These are phyloP conservation scores for Teleiodes luculella DNA, from an alignment of 2,888 invertebrate species.

Conservation along the genomic window DNA sequence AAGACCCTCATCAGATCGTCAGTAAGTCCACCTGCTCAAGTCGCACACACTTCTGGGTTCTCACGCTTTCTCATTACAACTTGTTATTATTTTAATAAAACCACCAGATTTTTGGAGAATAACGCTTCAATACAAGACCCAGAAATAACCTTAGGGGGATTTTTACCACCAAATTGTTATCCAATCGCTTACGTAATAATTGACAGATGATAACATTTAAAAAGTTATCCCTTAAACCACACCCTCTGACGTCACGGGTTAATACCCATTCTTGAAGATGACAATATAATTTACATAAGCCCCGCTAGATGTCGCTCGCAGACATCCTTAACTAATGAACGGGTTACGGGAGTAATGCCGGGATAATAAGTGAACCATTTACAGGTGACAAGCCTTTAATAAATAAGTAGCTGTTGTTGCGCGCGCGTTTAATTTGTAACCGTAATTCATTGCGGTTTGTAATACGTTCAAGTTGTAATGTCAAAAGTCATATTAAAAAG, in stretches of 20 bases:
- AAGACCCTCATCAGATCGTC: no score
- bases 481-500: no score
- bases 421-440: background rate
- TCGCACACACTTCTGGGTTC: no score
- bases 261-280: slow-evolving; percentile 59
- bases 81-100: no score
- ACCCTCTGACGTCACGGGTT: slow-evolving; percentile 36
- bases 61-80: no score
- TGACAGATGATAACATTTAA: background rate
- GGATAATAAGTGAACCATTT: slow-evolving; percentile 19
- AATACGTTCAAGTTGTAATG: no score
- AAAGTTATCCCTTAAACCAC: slow-evolving; percentile 20
- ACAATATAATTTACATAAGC: slow-evolving; percentile 63
- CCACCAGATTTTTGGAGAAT: no score
- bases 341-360: slow-evolving; percentile 29
- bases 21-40: no score
- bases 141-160: no score
- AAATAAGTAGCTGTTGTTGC: background rate
- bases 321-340: slow-evolving; percentile 41
- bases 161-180: no score
- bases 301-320: slow-evolving; percentile 34
- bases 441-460: background rate
- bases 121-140: no score
- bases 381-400: slow-evolving; percentile 11
- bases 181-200: no score